Conservation (phyloP, 2,888 invertebrate species). For the Lacanobia wlatinum region DNA sequence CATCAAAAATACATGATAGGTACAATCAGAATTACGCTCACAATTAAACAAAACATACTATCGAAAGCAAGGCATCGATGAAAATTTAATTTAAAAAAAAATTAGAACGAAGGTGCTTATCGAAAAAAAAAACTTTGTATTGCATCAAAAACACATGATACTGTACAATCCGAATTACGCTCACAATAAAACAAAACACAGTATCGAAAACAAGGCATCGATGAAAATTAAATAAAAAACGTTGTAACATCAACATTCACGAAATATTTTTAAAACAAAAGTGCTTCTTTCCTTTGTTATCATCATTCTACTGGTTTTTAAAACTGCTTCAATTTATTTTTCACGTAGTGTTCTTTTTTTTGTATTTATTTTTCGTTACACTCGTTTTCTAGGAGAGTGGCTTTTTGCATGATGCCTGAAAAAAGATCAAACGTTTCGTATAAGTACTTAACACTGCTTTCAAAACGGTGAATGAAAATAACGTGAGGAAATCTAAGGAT, state of each 20-base stretch:
- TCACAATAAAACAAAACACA: slow-evolving; percentile 26
- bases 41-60: no score
- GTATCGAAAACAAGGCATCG: background rate
- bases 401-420: slow-evolving; percentile 40
- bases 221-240: slow-evolving; percentile 14
- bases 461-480: background rate
- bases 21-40: no score
- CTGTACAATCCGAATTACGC: slow-evolving; percentile 10
- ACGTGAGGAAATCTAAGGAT: no score
- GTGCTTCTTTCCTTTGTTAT: background rate
- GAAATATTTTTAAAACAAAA: slow-evolving; percentile 30
- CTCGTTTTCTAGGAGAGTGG: slow-evolving; percentile 28
- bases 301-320: background rate
- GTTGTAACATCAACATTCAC: slow-evolving; percentile 10
- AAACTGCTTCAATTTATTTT: background rate
- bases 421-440: background rate
- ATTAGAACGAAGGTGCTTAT: no score
- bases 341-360: background rate
- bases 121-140: slow-evolving; percentile 32
- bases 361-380: background rate
- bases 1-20: no score
- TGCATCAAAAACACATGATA: slow-evolving; percentile 37
- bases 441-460: background rate
- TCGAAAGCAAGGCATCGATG: no score
- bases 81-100: no score